Base-by-base conservation (phyloP, 2,888 invertebrate genomes). In the Clostera curtula region DNA sequence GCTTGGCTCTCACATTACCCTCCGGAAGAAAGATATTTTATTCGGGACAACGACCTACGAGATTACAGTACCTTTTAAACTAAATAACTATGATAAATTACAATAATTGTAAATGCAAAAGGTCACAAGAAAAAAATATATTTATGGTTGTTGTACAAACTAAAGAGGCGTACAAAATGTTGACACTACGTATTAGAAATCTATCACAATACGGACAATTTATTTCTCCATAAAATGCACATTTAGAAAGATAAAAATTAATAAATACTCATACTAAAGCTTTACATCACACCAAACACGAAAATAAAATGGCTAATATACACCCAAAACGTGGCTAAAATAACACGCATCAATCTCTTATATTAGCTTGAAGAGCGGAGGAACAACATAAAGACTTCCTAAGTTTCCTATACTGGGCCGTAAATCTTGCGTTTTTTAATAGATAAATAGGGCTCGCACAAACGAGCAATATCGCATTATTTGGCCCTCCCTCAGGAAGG, bases 401-500 rank as follows among this genome's bases (percentile, higher is more conserved):
- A 76, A 77, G 64, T 74, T 79, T 79, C 67, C 76, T 77, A 79
- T 75, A 76, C 69, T 64, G 52, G 60, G 37, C 46, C 65, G 58
- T 83, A 83, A 79, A 83, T 82, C 76, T 75, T 55, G 46, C 74
- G 75, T 79, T 83, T 83, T 80, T 83, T 82, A 83, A 83, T 83
- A 83, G 83, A 83, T 83, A 83, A 83, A 83, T 83, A 83, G 83
- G 76, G 67, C 75, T 75, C 72, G 75, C 80, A 73, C 77, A 82
- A 83, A 83, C 83, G 82, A 82, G 83, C 80, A 82, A 82, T 83
- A 83, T 83, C 79, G 66, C 80, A 82, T 83, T 82, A 82, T 83
- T 80, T 76, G 80, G 77, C 62, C 73, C 82, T 75, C 83, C 79
- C 80, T 74, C 75, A 77, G 80, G 80, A 82, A 83, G 76, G 82